Evolutionary conservation across 1,140 invertebrate species (phyloP), one percentile per base, ranked within the genome.

Genomic region (Hyles euphorbiae): DNA sequence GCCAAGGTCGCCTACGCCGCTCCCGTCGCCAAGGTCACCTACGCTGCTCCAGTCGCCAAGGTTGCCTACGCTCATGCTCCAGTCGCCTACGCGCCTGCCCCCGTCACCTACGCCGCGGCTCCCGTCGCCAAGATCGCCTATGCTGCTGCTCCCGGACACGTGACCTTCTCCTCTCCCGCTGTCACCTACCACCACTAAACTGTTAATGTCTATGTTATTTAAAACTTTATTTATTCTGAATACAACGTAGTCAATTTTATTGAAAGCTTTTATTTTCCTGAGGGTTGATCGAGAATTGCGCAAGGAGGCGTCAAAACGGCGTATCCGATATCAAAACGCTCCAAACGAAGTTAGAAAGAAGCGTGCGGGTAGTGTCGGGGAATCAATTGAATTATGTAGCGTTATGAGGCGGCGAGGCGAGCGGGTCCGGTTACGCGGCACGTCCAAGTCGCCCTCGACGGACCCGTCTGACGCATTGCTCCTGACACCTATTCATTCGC

Each of bases 291-390:
- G 65, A 76, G 72, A 76, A 81, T 76, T 73, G 75, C 65, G 57
- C 67, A 74, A 83, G 75, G 70, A 79, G 79, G 76, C 80, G 77
- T 78, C 74, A 83, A 76, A 83, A 65, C 74, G 75, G 67, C 65
- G 82, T 82, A 88, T 86, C 85, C 79, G 83, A 88, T 88, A 88
- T 86, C 85, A 86, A 85, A 88, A 86, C 81, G 85, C 67, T 81
- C 57, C 62, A 81, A 88, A 88, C 78, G 78, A 86, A 85, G 83
- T 88, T 86, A 88, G 62, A 61, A 75, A 68, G 73, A 81, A 83
- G 81, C 78, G 80, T 83, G 82, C 74, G 84, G 81, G 81, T 82
- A 83, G 81, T 83, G 81, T 82, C 68, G 80, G 81, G 80, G 81
- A 85, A 85, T 85, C 81, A 88, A 88, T 88, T 83, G 83, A 88